Percentiles rank a stretch among this genome's conserved stretches.
Conservation (phyloP, 2,113 vertebrate genomes). For the Corythaeola cristata region DNA sequence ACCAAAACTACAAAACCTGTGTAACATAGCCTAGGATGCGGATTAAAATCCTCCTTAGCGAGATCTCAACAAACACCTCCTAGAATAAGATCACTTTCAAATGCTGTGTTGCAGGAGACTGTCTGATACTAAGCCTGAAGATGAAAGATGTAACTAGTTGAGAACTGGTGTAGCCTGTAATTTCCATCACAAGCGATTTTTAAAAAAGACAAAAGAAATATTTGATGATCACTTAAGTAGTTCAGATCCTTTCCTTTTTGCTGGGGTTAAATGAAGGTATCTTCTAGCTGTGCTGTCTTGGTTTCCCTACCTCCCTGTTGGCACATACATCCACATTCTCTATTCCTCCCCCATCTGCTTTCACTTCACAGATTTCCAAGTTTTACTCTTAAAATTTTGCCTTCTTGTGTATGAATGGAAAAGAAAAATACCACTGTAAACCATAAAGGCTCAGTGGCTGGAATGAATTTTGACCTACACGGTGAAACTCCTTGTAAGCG, state of each 20-base stretch:
- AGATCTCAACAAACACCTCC: background rate
- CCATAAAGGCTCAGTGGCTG: background rate
- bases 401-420: background rate
- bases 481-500: background rate
- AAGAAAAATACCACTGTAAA: background rate
- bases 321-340: background rate
- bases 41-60: background rate
- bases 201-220: background rate
- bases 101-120: background rate
- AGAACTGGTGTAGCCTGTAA: background rate
- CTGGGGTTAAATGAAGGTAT: background rate
- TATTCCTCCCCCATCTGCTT: slow-evolving; percentile 22
- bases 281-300: background rate
- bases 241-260: background rate
- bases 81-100: background rate
- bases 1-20: background rate
- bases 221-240: background rate
- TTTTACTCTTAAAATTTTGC: background rate
- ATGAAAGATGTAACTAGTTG: background rate
- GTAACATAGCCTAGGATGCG: background rate
- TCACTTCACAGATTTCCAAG: background rate
- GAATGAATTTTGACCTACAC: background rate
- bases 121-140: background rate
- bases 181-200: background rate
- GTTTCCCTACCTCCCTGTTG: background rate